phyloP scores from a whole-genome alignment of 2,888 invertebrate genomes.

The Andrena bucephala region DNA sequence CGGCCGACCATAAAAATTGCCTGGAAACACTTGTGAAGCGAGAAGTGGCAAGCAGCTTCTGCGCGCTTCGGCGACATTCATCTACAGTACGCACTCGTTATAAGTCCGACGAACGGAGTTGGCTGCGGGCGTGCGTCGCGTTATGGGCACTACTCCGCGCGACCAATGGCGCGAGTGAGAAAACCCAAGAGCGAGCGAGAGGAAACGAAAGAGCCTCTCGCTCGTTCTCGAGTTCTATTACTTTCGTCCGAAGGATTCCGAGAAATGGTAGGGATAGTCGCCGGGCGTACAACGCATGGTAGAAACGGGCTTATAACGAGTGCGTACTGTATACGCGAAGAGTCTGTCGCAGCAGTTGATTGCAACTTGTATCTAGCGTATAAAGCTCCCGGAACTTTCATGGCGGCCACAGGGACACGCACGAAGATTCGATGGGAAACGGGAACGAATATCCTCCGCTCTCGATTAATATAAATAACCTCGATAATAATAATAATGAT shows the following conservation, averaged over 20 bases:
- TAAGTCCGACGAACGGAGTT: too few species aligned
- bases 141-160: too few species aligned
- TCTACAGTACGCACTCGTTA: too few species aligned
- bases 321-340: not conserved
- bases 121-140: too few species aligned
- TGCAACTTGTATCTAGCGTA: not conserved
- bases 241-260: too few species aligned
- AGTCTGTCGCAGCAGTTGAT: not conserved
- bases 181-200: too few species aligned
- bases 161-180: too few species aligned
- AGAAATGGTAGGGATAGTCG: too few species aligned
- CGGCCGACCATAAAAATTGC: slow-evolving; percentile 37
- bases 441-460: slow-evolving; percentile 52
- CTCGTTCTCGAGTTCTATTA: slow-evolving; percentile 3
- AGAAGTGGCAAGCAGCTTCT: not conserved
- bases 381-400: slow-evolving; percentile 34
- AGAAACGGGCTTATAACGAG: too few species aligned
- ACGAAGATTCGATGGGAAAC: slow-evolving; percentile 54
- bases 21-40: not conserved
- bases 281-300: too few species aligned
- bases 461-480: slow-evolving; percentile 52
- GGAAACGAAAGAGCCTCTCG: too few species aligned
- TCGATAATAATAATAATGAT: slow-evolving; percentile 40
- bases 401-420: slow-evolving; percentile 44
- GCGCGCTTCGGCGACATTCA: not conserved